phyloP scores from a whole-genome alignment of 2,113 vertebrate species.

The Phainopepla nitens region DNA sequence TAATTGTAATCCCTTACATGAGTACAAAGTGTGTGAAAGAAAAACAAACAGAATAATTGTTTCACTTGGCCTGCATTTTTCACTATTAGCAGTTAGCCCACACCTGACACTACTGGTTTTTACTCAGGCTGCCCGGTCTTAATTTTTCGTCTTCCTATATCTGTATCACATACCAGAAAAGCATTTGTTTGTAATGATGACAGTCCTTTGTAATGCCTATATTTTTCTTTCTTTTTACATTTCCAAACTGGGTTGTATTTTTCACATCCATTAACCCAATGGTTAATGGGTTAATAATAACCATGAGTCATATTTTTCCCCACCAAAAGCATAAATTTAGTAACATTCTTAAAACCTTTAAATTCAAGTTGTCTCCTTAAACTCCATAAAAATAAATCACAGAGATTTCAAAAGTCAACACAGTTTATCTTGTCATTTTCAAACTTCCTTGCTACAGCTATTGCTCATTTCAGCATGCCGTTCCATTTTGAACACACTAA shows the following conservation, averaged over 20 bases:
- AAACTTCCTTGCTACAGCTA: neutral
- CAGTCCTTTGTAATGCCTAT: neutral
- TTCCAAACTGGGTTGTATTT: neutral
- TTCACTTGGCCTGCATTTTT: neutral
- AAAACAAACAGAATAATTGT: neutral
- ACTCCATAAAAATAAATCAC: neutral
- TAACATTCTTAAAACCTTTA: neutral
- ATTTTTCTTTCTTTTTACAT: neutral
- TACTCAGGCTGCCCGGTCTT: neutral
- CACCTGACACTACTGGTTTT: neutral
- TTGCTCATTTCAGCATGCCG: neutral
- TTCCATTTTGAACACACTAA: neutral
- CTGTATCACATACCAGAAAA: neutral
- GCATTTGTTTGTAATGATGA: neutral
- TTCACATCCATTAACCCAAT: accelerated
- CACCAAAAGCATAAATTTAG: neutral
- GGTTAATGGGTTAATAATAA: too few species aligned
- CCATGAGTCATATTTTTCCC: neutral
- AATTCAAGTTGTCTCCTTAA: neutral
- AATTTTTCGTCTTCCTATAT: neutral
- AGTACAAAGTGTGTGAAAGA: neutral
- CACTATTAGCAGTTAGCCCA: neutral
- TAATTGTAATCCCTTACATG: neutral
- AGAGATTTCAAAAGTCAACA: neutral
- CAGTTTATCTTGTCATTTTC: neutral